Evolutionary conservation across 2,797 vertebrate genomes (phyloP).

Genomic region (Botia kubotai): DNA sequence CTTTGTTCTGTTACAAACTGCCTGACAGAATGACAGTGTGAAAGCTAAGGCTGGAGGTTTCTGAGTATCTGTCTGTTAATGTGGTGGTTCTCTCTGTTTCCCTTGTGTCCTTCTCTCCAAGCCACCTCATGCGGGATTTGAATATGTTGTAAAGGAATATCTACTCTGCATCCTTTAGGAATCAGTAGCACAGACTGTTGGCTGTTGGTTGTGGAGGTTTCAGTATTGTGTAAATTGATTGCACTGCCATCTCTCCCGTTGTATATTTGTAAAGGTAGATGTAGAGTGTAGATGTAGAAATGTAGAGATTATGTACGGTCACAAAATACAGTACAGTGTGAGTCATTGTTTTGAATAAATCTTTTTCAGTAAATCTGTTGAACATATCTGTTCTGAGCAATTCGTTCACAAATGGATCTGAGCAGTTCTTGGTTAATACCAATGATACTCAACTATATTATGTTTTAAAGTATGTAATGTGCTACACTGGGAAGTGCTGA

Average conservation of each 20-base stretch:
- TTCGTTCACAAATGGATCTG: neutral
- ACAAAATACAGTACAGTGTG: neutral
- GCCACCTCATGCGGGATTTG: neutral
- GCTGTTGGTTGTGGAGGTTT: neutral
- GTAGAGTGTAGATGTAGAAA: no score
- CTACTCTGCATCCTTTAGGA: neutral
- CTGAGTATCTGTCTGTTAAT: slow-evolving; percentile 54
- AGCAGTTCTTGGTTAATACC: neutral
- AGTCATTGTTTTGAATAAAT: no score
- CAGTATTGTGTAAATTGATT: no score
- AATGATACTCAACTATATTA: no score
- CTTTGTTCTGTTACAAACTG: slow-evolving; percentile 13
- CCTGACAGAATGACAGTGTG: slow-evolving; percentile 47
- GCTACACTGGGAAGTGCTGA: no score
- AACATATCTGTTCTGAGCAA: neutral
- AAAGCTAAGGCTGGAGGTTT: slow-evolving; percentile 46
- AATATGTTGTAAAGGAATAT: slow-evolving; percentile 5
- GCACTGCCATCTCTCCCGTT: no score
- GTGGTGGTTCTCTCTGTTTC: slow-evolving; percentile 38
- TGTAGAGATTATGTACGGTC: neutral
- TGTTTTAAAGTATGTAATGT: no score
- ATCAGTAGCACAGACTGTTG: neutral
- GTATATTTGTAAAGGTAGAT: no score
- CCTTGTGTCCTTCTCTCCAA: slow-evolving; percentile 22
- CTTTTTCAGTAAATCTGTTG: no score